Evolutionary conservation across 2,888 invertebrate genomes (phyloP).

Genomic region (Ichneumoninae sp.): DNA sequence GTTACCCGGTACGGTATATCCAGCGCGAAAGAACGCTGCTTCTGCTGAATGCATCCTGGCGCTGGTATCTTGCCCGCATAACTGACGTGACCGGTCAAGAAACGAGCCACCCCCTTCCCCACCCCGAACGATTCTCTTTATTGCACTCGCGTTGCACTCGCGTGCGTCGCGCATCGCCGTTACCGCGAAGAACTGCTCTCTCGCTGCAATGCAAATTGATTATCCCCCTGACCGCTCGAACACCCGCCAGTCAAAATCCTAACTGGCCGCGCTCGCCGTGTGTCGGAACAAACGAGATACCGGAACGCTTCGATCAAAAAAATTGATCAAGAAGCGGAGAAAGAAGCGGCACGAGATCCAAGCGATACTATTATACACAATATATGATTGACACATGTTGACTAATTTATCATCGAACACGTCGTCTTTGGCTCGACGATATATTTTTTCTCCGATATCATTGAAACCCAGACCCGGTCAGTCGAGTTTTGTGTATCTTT

Average conservation of each 20-base stretch:
- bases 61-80: conserved; percentile 55
- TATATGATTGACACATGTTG: conserved; percentile 46
- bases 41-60: conserved; percentile 25
- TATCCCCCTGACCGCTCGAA: conserved; percentile 39
- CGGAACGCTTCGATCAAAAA: not conserved
- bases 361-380: not conserved
- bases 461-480: conserved; percentile 45
- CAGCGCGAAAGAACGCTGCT: conserved; percentile 43
- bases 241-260: conserved; percentile 35
- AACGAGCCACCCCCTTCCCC: conserved; percentile 19
- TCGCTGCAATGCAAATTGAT: conserved; percentile 62
- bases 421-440: conserved; percentile 45
- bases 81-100: conserved; percentile 66
- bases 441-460: conserved; percentile 44
- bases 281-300: not conserved
- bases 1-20: conserved; percentile 54
- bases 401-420: conserved; percentile 59
- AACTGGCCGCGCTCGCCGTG: conserved; percentile 1
- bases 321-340: conserved; percentile 15
- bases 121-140: conserved; percentile 59
- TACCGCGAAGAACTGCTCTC: conserved; percentile 21
- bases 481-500: conserved; percentile 35
- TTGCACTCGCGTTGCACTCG: conserved; percentile 33
- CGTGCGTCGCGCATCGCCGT: conserved; percentile 18
- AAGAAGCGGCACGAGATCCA: not conserved